Percentiles rank a stretch among this genome's conserved stretches.
phyloP scores from a whole-genome alignment of 1,140 invertebrate species.

The Grapholita molesta region DNA sequence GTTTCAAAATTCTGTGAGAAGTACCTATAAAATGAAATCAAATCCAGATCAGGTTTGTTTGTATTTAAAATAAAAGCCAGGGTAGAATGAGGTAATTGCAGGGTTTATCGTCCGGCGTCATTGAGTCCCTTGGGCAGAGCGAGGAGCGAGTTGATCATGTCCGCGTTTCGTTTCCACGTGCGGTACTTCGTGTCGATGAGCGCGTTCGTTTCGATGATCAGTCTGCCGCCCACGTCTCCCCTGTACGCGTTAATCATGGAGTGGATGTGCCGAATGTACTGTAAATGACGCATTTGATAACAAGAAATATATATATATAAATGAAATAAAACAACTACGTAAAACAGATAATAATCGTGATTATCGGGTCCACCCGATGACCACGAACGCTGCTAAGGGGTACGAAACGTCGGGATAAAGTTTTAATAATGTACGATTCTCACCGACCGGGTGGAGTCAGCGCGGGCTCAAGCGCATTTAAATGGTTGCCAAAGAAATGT shows the following conservation, averaged over 20 bases:
- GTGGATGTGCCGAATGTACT: slow-evolving; percentile 44
- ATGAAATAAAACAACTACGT: too few relatives aligned
- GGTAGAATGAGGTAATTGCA: not conserved
- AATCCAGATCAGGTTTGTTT: not conserved
- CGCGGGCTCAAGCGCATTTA: too few relatives aligned
- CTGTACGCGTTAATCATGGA: slow-evolving; percentile 44
- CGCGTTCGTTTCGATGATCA: slow-evolving; percentile 35
- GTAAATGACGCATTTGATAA: too few relatives aligned
- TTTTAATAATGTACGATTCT: too few relatives aligned
- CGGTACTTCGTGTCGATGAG: slow-evolving; percentile 49
- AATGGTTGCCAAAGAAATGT: too few relatives aligned
- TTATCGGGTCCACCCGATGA: too few relatives aligned
- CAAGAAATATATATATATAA: slow-evolving; percentile 8
- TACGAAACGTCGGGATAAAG: too few relatives aligned
- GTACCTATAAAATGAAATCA: not conserved
- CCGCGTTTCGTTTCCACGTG: slow-evolving; percentile 82
- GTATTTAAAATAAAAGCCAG: not conserved
- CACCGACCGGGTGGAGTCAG: too few relatives aligned
- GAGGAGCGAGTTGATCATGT: slow-evolving; percentile 85
- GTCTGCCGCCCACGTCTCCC: slow-evolving; percentile 21
- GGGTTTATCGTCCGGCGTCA: slow-evolving; percentile 80
- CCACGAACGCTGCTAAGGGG: too few relatives aligned
- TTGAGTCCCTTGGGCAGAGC: slow-evolving; percentile 85
- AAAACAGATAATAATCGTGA: too few relatives aligned
- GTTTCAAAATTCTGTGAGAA: not conserved